Conservation (phyloP, 2,888 invertebrate species). For the Willowsia nigromaculata region DNA sequence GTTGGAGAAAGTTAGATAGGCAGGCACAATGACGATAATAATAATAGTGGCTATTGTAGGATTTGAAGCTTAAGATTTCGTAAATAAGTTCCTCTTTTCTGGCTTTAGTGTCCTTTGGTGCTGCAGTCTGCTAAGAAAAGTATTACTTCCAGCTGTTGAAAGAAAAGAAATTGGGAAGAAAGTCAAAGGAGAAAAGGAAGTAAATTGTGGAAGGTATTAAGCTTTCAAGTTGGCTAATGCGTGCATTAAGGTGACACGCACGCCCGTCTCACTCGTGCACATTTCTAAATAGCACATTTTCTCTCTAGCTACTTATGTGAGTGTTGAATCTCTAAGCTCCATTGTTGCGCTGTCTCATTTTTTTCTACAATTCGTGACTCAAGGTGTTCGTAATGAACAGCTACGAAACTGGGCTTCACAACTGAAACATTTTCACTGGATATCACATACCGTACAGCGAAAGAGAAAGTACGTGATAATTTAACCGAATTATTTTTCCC, state of each 20-base stretch:
- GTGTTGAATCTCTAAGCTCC: not conserved
- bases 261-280: not conserved
- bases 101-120: not conserved
- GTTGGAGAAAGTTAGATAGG: conserved; percentile 5
- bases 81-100: conserved; percentile 29
- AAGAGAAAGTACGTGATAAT: no score
- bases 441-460: not conserved
- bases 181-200: not conserved
- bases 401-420: not conserved
- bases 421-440: not conserved
- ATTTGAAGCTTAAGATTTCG: conserved; percentile 46
- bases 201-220: conserved; percentile 11
- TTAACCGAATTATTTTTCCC: no score
- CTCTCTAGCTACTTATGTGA: not conserved
- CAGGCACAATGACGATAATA: conserved; percentile 19
- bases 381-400: not conserved
- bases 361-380: not conserved
- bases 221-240: conserved; percentile 37
- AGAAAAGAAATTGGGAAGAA: not conserved
- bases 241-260: conserved; percentile 45
- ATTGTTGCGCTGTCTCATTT: not conserved
- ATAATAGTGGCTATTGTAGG: conserved; percentile 45
- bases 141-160: not conserved
- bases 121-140: not conserved
- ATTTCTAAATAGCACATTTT: not conserved